phyloP scores from a whole-genome alignment of 1,140 invertebrate species.

The Ips nitidus region DNA sequence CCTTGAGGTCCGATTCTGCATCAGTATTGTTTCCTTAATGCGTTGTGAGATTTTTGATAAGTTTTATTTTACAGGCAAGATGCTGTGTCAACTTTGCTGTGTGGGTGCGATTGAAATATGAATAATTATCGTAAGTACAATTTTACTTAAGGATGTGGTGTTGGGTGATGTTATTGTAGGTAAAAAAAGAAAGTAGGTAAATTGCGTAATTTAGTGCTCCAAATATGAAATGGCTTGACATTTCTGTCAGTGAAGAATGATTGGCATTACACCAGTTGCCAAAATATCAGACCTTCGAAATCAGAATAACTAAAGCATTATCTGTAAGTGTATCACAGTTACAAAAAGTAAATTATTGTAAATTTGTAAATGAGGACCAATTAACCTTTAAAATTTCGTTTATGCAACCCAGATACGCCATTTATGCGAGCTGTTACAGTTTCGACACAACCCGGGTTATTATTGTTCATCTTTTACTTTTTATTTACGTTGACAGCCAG shows the following conservation, averaged over 20 bases:
- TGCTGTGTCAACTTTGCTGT: too few species aligned
- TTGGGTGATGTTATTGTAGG: too few species aligned
- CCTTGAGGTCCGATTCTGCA: too few species aligned
- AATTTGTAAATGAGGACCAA: constrained; percentile 35
- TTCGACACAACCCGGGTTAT: constrained; percentile 31
- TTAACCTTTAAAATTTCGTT: constrained; percentile 34
- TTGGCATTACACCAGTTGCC: not conserved
- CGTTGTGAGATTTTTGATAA: too few species aligned
- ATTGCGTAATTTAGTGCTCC: too few species aligned
- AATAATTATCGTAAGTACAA: too few species aligned
- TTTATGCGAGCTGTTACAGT: constrained; percentile 31
- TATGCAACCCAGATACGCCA: constrained; percentile 25
- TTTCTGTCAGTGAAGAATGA: constrained; percentile 4
- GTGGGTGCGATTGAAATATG: too few species aligned
- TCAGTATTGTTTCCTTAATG: too few species aligned
- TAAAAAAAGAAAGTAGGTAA: too few species aligned
- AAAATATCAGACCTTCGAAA: constrained; percentile 13
- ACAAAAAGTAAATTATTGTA: constrained; percentile 31
- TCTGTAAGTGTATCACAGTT: constrained; percentile 17
- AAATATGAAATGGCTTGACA: too few species aligned
- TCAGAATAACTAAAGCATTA: constrained; percentile 17
- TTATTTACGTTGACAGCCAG: constrained; percentile 22
- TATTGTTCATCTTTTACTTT: constrained; percentile 27
- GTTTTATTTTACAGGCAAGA: too few species aligned
- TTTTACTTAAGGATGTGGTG: too few species aligned